Base-by-base conservation (phyloP, 2,888 invertebrate species). In the Caenorhabditis becei region DNA sequence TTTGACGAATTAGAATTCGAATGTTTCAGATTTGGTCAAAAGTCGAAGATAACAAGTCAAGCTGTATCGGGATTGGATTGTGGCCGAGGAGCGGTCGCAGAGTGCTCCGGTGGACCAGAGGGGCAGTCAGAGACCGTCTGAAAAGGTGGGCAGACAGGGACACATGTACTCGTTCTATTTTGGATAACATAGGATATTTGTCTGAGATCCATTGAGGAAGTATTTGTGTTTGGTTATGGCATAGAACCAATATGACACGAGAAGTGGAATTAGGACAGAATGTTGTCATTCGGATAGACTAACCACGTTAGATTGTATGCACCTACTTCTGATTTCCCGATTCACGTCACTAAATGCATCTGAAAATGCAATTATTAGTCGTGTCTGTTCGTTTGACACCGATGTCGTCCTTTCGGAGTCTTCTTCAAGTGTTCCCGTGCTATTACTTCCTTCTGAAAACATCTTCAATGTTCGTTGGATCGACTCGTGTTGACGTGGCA, bases 31-130 rank as follows among this genome's bases (percentile, higher is more conserved):
- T 11, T 41, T 14, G 41, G 14, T 14, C 41, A 41, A 14, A 28
- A 5, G 54, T 35, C 20, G 28, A 44, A 35, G n/a, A n/a, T n/a
- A n/a, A 49, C 14, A 32, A 32, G 61, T 61, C 75, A 75, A 75
- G 44, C 75, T 75, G 75, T 75, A 75, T 75, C 75, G 75, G 23
- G 26, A 65, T 26, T 75, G 66, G 66, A 49, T 75, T 51, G 41
- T 2, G 2, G 66, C 24, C 26, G 63, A 47, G 10, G 61, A 51
- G 10, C 41, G 75, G 16, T 61, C 66, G 41, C 66, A 44, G 11
- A 75, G 75, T 67, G 75, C 75, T 26, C 75, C 72, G 44, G 44
- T 41, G 23, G 59, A 47, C 18, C 47, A 18, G 56, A n/a, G 24
- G 20, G 51, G 20, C 11, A 61, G n/a, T 28, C 62, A 18, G 47